These are phyloP conservation scores for Ophthalmolycus amberensis DNA, from an alignment of 2,113 vertebrate genomes.

Conservation along the genomic window DNA sequence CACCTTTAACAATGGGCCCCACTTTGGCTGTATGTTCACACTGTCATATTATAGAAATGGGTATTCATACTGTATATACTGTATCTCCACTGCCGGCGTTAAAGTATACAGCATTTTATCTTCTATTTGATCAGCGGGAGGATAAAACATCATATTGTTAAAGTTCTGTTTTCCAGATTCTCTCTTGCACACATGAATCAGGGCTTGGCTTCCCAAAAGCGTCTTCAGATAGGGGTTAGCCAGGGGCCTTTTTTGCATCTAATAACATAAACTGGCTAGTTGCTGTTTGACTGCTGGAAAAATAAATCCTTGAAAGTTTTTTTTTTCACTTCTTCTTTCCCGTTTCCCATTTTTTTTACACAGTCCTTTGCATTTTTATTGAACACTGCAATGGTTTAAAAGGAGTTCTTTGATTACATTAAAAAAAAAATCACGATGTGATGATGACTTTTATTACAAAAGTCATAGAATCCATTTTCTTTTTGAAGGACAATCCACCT, in stretches of 20 bases:
- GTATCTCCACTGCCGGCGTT: not conserved
- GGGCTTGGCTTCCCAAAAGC: constrained; percentile 5
- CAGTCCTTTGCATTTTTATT: too few species aligned
- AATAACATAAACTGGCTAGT: constrained; percentile 26
- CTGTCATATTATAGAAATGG: not conserved
- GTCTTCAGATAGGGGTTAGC: constrained; percentile 19
- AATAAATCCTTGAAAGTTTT: not conserved
- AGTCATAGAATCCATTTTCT: not conserved
- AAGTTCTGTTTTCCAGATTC: constrained; percentile 9
- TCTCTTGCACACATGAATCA: constrained; percentile 20
- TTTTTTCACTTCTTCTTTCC: too few species aligned
- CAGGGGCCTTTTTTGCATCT: constrained; percentile 37
- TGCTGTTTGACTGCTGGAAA: constrained; percentile 19
- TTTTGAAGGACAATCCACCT: not conserved
- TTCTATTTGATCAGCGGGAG: constrained; percentile 9
- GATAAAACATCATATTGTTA: not conserved
- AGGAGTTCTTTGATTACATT: constrained; percentile 4
- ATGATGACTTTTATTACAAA: not conserved
- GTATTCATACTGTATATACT: not conserved
- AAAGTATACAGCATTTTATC: not conserved
- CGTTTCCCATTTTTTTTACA: too few species aligned
- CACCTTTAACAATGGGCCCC: too few species aligned
- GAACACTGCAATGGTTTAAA: constrained; percentile 6
- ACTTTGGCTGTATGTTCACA: not conserved
- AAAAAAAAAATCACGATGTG: not conserved